Evolutionary conservation across 2,113 vertebrate species (phyloP), one percentile per base, ranked within the genome.

Genomic region (Ardeotis arabs): DNA sequence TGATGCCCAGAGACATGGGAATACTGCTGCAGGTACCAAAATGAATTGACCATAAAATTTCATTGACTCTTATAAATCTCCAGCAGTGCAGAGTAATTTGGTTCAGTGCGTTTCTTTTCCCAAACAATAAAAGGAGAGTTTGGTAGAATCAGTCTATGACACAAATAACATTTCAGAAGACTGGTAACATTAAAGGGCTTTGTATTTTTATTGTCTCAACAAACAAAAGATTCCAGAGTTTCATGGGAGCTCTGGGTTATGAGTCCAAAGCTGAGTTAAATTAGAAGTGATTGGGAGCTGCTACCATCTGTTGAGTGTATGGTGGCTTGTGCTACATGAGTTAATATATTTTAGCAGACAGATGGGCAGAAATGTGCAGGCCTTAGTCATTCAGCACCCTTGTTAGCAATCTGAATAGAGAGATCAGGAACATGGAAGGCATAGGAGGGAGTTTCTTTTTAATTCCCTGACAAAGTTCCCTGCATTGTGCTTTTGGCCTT

Each of bases 271-370:
- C 58, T 82, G 81, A 96, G 63, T 73, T 87, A 94, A 96, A 94
- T 93, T 55, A 87, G 89, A 69, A 95, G 77, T 84, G 92, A 93
- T 5, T 63, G 45, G 87, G 91, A 93, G 70, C 81, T 91, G 77
- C 76, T 93, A 39, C 89, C 96, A 94, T 96, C 96, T 96, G 95
- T 59, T 97, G 87, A 91, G 73, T 77, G 74, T 75, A 89, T 91
- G 89, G 87, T 96, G 91, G 86, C 74, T 95, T 91, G 63, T 93
- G 95, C 67, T 89, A 52, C n/a, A 22, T 31, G 69, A 96, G 92
- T 92, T 96, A 92, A 94, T 94, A 39, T 11, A 69, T 89, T 91
- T 94, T 44, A 96, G 96, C 85, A 94, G 90, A 84, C 95, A 97
- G 96, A 97, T 96, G 95, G 96, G 90, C 79, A 94, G 79, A 92